Conservation (phyloP, 2,888 invertebrate species). For the Tiliacea aurago region DNA sequence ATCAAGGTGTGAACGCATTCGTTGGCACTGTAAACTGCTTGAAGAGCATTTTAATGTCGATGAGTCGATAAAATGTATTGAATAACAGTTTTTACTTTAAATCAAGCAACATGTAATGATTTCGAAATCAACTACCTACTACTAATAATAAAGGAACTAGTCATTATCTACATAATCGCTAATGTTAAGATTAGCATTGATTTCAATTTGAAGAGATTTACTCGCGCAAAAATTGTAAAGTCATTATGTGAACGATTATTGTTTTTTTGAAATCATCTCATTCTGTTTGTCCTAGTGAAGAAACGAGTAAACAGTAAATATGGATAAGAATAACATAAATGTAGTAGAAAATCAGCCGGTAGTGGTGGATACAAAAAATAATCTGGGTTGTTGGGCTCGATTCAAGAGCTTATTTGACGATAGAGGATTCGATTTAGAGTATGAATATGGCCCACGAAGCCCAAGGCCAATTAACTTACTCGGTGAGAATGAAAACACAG, state of each 20-base stretch:
- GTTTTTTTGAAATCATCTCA: slow-evolving; percentile 15
- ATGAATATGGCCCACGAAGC: slow-evolving; percentile 75
- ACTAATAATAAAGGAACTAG: slow-evolving; percentile 33
- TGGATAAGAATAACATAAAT: slow-evolving; percentile 62
- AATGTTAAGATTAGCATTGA: slow-evolving; percentile 61
- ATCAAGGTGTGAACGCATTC: slow-evolving; percentile 41
- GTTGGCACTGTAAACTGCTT: slow-evolving; percentile 15
- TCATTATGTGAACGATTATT: slow-evolving; percentile 49
- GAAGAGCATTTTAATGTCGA: slow-evolving; percentile 51
- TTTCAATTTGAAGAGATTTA: slow-evolving; percentile 56
- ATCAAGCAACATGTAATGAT: slow-evolving; percentile 46
- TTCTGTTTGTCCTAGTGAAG: slow-evolving; percentile 26
- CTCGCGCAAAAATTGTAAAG: slow-evolving; percentile 17
- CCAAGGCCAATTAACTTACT: slow-evolving; percentile 68
- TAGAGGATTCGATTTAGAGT: slow-evolving; percentile 86
- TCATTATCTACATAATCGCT: slow-evolving; percentile 61
- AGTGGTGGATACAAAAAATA: slow-evolving; percentile 45
- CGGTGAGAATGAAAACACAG: slow-evolving; percentile 72
- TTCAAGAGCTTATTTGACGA: slow-evolving; percentile 85
- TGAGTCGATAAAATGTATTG: slow-evolving; percentile 46
- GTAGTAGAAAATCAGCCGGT: slow-evolving; percentile 37
- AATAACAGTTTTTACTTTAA: slow-evolving; percentile 40
- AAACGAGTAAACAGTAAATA: slow-evolving; percentile 31
- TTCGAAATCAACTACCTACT: slow-evolving; percentile 44
- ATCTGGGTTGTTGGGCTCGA: slow-evolving; percentile 82